Conservation (phyloP, 2,113 vertebrate species). For the Rhabdomys dilectus region DNA sequence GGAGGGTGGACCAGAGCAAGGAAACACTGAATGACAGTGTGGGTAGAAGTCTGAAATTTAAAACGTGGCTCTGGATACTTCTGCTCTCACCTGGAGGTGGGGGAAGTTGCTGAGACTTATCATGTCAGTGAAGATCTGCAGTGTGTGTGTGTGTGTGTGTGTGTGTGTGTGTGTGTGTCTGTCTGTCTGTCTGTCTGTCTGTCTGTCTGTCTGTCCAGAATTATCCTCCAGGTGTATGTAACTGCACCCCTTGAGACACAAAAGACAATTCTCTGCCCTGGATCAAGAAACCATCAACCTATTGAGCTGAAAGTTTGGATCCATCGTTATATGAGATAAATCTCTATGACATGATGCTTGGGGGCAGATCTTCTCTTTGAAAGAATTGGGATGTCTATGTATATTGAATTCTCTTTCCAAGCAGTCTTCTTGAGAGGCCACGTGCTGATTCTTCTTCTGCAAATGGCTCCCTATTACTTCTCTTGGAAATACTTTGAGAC, state of each 20-base stretch:
- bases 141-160: too few relatives aligned
- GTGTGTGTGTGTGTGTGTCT: background rate
- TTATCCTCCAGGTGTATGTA: background rate
- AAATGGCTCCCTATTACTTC: background rate
- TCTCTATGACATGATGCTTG: background rate
- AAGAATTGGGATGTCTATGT: background rate
- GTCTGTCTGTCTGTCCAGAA: background rate
- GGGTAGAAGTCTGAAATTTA: slow-evolving; percentile 15
- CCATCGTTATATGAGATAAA: background rate
- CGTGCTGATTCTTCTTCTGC: background rate
- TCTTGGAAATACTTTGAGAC: slow-evolving; percentile 7
- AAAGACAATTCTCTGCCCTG: background rate
- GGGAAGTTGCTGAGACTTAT: background rate
- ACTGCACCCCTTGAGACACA: background rate
- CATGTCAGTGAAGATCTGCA: background rate
- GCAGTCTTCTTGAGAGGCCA: slow-evolving; percentile 18
- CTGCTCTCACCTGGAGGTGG: background rate
- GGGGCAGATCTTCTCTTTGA: slow-evolving; percentile 4
- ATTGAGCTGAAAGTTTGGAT: background rate
- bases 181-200: background rate
- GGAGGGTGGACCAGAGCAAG: background rate
- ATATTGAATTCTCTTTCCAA: background rate
- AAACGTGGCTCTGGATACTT: background rate
- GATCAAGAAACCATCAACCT: background rate
- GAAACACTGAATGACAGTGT: background rate